Conservation (phyloP, 2,113 vertebrate species). For the Paralichthys olivaceus region DNA sequence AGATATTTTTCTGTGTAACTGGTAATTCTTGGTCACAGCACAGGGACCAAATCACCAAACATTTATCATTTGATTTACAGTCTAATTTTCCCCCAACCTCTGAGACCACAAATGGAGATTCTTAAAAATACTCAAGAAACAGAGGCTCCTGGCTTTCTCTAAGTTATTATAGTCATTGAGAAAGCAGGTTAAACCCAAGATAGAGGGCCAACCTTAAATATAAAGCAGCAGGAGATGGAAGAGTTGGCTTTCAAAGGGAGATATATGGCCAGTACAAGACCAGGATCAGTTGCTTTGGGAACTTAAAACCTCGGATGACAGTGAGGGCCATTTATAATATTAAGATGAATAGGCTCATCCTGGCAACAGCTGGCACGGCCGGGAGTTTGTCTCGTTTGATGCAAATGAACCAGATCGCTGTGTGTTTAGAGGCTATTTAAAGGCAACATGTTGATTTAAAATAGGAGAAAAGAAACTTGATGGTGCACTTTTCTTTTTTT, state of each 20-base stretch:
- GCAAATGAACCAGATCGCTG: conserved; percentile 73
- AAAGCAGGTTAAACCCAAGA: conserved; percentile 67
- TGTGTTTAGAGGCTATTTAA: conserved; percentile 46
- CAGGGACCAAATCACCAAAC: conserved; percentile 30
- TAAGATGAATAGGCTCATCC: conserved; percentile 78
- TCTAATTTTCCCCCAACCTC: conserved; percentile 47
- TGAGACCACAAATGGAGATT: conserved; percentile 65
- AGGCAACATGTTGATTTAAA: conserved; percentile 15
- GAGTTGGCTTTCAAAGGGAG: conserved; percentile 72
- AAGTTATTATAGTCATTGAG: conserved; percentile 50
- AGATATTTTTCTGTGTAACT: conserved; percentile 38
- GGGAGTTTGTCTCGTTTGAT: conserved; percentile 74
- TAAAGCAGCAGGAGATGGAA: conserved; percentile 79
- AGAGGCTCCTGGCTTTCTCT: conserved; percentile 35
- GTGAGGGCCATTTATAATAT: conserved; percentile 79
- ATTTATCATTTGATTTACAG: conserved; percentile 64
- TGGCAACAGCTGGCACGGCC: conserved; percentile 60
- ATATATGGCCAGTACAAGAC: conserved; percentile 71
- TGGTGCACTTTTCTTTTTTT: neutral
- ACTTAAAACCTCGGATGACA: conserved; percentile 84
- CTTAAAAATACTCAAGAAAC: conserved; percentile 41
- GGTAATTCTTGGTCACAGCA: conserved; percentile 13
- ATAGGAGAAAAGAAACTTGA: neutral
- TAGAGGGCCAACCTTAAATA: conserved; percentile 77
- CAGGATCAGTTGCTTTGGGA: conserved; percentile 79